Conservation (phyloP, 2,797 vertebrate species). For the Gadopsis marmoratus region DNA sequence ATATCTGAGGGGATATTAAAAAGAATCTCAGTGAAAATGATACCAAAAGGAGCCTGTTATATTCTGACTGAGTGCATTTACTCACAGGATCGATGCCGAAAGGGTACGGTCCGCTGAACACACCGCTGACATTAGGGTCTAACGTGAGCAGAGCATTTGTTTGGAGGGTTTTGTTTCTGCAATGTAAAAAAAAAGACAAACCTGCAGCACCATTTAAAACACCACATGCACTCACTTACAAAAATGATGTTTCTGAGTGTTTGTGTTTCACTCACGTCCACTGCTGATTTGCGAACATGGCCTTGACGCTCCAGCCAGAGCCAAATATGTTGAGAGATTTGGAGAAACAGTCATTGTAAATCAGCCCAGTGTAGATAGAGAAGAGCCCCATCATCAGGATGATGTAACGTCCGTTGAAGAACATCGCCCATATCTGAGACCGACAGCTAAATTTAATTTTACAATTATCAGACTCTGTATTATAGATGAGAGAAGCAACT, state of each 20-base stretch:
- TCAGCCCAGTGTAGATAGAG: constrained; percentile 95
- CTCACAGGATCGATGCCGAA: constrained; percentile 97
- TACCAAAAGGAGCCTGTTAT: neutral
- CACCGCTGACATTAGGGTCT: constrained; percentile 92
- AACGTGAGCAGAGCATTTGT: constrained; percentile 86
- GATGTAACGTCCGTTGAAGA: constrained; percentile 94
- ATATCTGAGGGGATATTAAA: constrained; percentile 86
- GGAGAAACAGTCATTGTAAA: constrained; percentile 99
- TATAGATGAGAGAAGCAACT: constrained; percentile 1
- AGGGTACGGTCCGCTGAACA: constrained; percentile 92
- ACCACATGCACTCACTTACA: neutral
- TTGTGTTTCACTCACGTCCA: constrained; percentile 89
- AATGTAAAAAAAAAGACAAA: constrained; percentile 12
- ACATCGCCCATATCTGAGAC: constrained; percentile 84
- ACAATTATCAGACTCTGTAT: constrained; percentile 1
- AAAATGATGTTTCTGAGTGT: neutral
- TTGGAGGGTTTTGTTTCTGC: constrained; percentile 86
- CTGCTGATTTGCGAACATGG: constrained; percentile 88
- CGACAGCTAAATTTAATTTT: constrained; percentile 14
- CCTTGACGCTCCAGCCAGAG: constrained; percentile 93
- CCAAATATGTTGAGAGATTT: constrained; percentile 95
- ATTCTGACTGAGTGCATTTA: constrained; percentile 37
- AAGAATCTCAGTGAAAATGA: constrained; percentile 38
- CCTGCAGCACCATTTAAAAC: neutral
- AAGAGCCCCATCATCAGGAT: constrained; percentile 97